Base-by-base conservation (phyloP, 2,113 vertebrate genomes). In the Dromiciops gliroides region DNA sequence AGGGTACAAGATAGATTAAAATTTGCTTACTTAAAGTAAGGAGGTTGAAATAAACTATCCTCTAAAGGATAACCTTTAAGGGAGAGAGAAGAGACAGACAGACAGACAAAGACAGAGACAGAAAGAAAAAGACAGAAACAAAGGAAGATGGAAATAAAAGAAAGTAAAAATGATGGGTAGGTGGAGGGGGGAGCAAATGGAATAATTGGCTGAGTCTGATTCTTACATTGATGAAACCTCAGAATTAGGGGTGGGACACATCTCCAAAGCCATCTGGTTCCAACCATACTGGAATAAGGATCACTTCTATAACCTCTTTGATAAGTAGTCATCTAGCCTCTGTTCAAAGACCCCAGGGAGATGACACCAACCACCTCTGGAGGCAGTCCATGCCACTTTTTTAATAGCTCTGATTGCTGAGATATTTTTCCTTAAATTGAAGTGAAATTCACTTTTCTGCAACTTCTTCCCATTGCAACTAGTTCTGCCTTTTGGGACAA, bases 11-110 rank as follows among this genome's bases (percentile, higher is more conserved):
- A 97, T 98, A 98, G 97, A 98, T 98, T 98, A 98, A 98, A 98
- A 98, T 95, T 98, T 98, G 98, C 98, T 98, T 98, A 98, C 98
- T 98, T 98, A 98, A 98, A 97, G 98, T 97, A 98, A 97, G 98
- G 95, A 95, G 94, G 93, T 97, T 97, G 98, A 98, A 98, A 98
- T 98, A 98, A 98, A 98, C 97, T 96, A 97, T 97, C 97, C 98
- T 97, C 98, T 95, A 90, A 96, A 95, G 93, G 93, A 0, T 91
- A 49, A 95, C 92, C 96, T 98, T 94, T 95, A 92, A 97, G 97
- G 96, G 48, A 97, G 96, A 98, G 67, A 83, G n/a, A 83, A 52
- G 51, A 56, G 53, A 56, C 26, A 56, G 26, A 56, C 25, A 56
- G n/a, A 44, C 67, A 75, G 60, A 75, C 14, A 75, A 0, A 12